Evolutionary conservation across 2,113 vertebrate genomes (phyloP).

Genomic region (Crotalus tigris): DNA sequence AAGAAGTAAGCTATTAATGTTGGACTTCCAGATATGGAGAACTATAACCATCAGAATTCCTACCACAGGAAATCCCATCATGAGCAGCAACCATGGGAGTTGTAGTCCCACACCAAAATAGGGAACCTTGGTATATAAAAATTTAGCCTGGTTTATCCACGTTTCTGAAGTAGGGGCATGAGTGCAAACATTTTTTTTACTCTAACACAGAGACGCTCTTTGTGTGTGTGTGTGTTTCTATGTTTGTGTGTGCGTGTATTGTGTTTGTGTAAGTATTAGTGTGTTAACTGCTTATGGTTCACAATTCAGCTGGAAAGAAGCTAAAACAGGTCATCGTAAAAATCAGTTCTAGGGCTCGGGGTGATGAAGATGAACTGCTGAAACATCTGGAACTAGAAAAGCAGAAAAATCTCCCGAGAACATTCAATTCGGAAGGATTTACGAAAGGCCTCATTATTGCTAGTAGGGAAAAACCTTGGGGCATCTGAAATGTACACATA

Average conservation of each 20-base stretch:
- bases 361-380: neutral
- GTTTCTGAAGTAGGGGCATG: neutral
- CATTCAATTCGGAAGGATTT: conserved; percentile 2
- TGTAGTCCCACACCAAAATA: neutral
- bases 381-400: conserved; percentile 10
- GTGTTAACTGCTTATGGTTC: neutral
- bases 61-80: neutral
- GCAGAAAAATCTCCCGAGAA: neutral
- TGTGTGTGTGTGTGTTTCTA: neutral
- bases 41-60: neutral
- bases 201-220: neutral
- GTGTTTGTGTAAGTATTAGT: neutral
- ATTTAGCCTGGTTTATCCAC: neutral
- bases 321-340: neutral
- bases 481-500: neutral
- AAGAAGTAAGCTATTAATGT: neutral
- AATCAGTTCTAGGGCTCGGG: neutral
- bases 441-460: neutral
- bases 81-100: neutral
- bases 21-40: neutral
- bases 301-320: neutral
- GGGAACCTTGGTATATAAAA: neutral
- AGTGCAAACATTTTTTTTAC: neutral
- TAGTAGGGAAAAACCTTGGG: neutral
- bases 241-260: neutral